Evolutionary conservation across 35 echinoderm and acorn worm genomes (phyloP).

Genomic region (Lytechinus pictus): DNA sequence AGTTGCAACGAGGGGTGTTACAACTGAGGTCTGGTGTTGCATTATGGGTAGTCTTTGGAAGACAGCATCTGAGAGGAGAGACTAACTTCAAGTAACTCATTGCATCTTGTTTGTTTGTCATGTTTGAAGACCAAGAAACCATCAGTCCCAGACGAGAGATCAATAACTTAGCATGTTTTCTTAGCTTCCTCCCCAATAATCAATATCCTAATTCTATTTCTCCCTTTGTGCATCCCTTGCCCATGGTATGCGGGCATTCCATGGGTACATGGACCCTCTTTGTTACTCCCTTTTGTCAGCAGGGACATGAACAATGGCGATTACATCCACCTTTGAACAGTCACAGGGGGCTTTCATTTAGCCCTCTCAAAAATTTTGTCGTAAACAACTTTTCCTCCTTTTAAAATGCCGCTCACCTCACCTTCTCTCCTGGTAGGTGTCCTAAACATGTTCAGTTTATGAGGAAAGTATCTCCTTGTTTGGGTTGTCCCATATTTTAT

Average conservation of each 20-base stretch:
- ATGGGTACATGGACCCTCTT: neutral
- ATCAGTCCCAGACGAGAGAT: neutral
- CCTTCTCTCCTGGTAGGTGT: neutral
- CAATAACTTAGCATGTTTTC: conserved; percentile 19
- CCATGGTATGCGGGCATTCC: neutral
- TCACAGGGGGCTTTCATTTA: neutral
- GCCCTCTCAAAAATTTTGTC: neutral
- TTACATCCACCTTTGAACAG: conserved; percentile 25
- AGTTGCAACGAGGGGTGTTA: neutral
- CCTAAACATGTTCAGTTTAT: neutral
- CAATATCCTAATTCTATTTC: conserved; percentile 23
- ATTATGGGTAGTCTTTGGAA: neutral
- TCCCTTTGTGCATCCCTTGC: neutral
- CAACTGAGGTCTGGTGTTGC: neutral
- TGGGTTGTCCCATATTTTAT: neutral
- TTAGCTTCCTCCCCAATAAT: neutral
- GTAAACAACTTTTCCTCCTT: conserved; percentile 33
- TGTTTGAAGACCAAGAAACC: neutral
- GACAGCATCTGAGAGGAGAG: neutral
- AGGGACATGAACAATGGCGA: neutral
- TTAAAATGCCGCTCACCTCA: neutral
- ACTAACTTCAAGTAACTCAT: neutral
- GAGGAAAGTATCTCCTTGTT: neutral
- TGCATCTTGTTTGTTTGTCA: conserved; percentile 7
- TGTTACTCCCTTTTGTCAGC: neutral